Base-by-base conservation (phyloP, 2,888 invertebrate species). In the Acrocera orbiculus region DNA sequence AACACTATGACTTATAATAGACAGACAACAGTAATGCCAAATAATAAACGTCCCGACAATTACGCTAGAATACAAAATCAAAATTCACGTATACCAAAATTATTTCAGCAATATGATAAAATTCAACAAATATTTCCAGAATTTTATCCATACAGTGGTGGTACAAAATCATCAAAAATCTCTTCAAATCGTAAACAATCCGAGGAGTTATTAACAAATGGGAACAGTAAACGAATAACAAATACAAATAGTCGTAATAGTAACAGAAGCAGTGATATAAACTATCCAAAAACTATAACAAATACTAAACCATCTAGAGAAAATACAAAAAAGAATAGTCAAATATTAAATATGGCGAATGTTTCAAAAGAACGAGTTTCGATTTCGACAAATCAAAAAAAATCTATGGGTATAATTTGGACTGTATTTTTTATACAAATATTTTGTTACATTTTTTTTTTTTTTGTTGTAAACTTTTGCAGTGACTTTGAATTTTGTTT, bases 81-180 rank as follows among this genome's bases (percentile, higher is more conserved):
- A 13, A 60, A 61, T 40, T 56, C 58, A 32, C 71, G 73, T 53
- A 73, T 77, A 56, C 76, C 76, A 14, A 71, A 68, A 46, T 64
- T 76, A 36, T 78, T 77, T 58, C 74, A 76, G 54, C 71, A 73
- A 47, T 78, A 78, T 54, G 71, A 73, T 44, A 78, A 77, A 63
- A 75, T 77, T 42, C 76, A 78, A 53, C 70, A 76, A 47, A 76
- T 81, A 44, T 81, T 78, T 55, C 82, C 81, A 4, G 73, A 76
- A 40, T 61, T 69, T 48, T 67, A 68, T 44, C 69, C 69, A 4
- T 62, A 62, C 40, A 53, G 53, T 22, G 51, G 50, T 23, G n/a
- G n/a, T 23, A n/a, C 23, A 34, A 38, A 37, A 17, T 35, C 40
- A 27, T 38, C 35, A 22, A 40, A 40, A 31, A 36, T 37, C 27